These are phyloP conservation scores for Polymixis flavicincta DNA, from an alignment of 2,888 invertebrate genomes.

Conservation along the genomic window DNA sequence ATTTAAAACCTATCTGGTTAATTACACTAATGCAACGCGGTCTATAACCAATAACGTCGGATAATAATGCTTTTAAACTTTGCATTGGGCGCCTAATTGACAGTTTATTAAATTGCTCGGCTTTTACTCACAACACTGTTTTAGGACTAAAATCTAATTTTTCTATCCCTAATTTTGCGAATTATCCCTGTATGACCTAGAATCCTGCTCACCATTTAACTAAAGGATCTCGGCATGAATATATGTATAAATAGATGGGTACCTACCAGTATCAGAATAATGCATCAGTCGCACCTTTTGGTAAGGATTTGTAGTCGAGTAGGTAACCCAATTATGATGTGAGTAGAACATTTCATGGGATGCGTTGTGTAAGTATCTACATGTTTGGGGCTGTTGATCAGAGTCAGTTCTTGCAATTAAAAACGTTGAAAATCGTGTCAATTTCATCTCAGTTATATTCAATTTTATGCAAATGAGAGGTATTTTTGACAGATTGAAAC, in stretches of 20 bases:
- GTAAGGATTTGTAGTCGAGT: conserved; percentile 18
- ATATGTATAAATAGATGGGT: neutral
- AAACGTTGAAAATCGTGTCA: neutral
- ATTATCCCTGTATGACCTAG: neutral
- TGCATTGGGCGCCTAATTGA: conserved; percentile 75
- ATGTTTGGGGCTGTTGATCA: neutral
- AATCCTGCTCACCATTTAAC: neutral
- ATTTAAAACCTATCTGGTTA: conserved; percentile 69
- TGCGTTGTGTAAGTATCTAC: neutral
- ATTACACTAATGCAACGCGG: conserved; percentile 77
- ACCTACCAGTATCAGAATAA: conserved; percentile 14
- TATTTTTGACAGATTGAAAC: neutral
- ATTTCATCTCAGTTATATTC: too few relatives aligned
- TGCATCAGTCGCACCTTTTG: conserved; percentile 17
- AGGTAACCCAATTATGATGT: conserved; percentile 34
- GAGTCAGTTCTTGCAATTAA: neutral
- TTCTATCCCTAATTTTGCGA: neutral
- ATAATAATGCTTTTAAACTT: conserved; percentile 82
- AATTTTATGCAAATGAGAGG: too few relatives aligned
- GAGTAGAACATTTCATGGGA: conserved; percentile 12
- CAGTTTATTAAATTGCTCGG: conserved; percentile 73
- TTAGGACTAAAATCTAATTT: conserved; percentile 3
- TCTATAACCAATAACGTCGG: conserved; percentile 70
- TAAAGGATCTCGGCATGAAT: neutral
- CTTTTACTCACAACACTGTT: conserved; percentile 22